Percentiles rank a stretch among this genome's conserved stretches.
These are phyloP conservation scores for Lasioglossum baleicum DNA, from an alignment of 1,140 invertebrate genomes.

Conservation along the genomic window DNA sequence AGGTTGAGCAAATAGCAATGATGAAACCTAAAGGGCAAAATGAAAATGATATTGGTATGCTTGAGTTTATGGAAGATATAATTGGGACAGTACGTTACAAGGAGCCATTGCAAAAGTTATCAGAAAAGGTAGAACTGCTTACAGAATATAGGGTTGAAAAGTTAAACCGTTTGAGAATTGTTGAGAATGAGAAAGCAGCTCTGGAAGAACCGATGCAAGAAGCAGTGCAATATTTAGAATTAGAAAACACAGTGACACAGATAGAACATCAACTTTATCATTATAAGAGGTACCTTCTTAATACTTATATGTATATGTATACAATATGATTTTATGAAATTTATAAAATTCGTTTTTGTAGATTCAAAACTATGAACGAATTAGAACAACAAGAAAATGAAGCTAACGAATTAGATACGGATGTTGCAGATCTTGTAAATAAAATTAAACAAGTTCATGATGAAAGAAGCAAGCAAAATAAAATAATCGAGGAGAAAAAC, in stretches of 20 bases:
- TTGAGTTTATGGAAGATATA: constrained; percentile 99
- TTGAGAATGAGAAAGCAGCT: constrained; percentile 94
- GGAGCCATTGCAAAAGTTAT: constrained; percentile 91
- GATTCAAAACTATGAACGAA: constrained; percentile 75
- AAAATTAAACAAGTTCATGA: constrained; percentile 81
- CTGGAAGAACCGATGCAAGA: constrained; percentile 93
- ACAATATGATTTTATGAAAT: constrained; percentile 22
- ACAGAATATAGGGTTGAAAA: constrained; percentile 92
- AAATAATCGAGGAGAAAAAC: constrained; percentile 82
- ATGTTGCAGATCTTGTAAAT: constrained; percentile 79
- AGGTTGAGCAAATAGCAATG: constrained; percentile 99
- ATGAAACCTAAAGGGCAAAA: constrained; percentile 97
- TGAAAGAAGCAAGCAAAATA: constrained; percentile 80
- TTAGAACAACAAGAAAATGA: constrained; percentile 79
- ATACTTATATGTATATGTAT: too few relatives aligned
- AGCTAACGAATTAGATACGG: constrained; percentile 80
- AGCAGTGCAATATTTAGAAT: constrained; percentile 89
- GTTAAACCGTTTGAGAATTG: constrained; percentile 92
- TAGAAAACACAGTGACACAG: constrained; percentile 87
- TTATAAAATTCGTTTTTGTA: constrained; percentile 40
- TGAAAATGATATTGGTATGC: constrained; percentile 95
- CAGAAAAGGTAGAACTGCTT: constrained; percentile 88
- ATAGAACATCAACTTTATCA: constrained; percentile 73
- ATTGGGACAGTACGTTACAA: constrained; percentile 95
- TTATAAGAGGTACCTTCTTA: constrained; percentile 79